A percentile compares a stretch with the other conserved stretches of the same genome.
These are phyloP conservation scores for Chamaea fasciata DNA, from an alignment of 2,113 vertebrate genomes.

Conservation along the genomic window DNA sequence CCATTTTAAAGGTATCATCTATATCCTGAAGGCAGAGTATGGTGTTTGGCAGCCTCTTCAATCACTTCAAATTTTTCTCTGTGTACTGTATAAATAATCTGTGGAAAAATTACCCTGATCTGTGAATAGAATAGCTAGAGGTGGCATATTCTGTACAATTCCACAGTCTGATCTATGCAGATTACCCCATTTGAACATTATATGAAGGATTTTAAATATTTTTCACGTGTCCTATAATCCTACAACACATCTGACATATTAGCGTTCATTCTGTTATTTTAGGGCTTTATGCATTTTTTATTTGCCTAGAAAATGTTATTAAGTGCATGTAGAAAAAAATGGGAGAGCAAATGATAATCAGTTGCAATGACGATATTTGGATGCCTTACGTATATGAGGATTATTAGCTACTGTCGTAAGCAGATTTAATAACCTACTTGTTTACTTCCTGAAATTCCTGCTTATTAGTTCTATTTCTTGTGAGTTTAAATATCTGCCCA, in stretches of 20 bases:
- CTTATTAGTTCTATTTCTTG: slow-evolving; percentile 10
- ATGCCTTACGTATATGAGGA: not conserved
- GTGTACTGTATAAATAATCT: slow-evolving; percentile 46
- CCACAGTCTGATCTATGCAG: not conserved
- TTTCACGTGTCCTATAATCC: not conserved
- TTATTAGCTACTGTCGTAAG: not conserved
- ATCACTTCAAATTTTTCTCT: slow-evolving; percentile 51
- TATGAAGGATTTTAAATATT: slow-evolving; percentile 19
- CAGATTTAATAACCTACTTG: slow-evolving; percentile 15
- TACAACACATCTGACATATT: not conserved
- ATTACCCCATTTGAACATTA: not conserved
- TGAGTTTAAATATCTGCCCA: not conserved
- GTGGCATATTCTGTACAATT: not conserved
- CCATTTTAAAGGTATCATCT: slow-evolving; percentile 56
- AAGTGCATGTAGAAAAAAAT: not conserved
- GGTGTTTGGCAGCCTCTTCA: slow-evolving; percentile 35
- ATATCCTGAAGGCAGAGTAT: slow-evolving; percentile 44
- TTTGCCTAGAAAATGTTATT: not conserved
- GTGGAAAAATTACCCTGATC: slow-evolving; percentile 8
- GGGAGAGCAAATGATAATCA: not conserved
- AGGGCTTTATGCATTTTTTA: not conserved
- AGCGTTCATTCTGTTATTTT: not conserved
- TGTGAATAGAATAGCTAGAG: not conserved
- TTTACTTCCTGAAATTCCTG: slow-evolving; percentile 8
- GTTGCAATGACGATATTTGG: not conserved